Evolutionary conservation across 2,888 invertebrate genomes (phyloP), one percentile per base, ranked within the genome.

Genomic region (Gymnosoma rotundatum): DNA sequence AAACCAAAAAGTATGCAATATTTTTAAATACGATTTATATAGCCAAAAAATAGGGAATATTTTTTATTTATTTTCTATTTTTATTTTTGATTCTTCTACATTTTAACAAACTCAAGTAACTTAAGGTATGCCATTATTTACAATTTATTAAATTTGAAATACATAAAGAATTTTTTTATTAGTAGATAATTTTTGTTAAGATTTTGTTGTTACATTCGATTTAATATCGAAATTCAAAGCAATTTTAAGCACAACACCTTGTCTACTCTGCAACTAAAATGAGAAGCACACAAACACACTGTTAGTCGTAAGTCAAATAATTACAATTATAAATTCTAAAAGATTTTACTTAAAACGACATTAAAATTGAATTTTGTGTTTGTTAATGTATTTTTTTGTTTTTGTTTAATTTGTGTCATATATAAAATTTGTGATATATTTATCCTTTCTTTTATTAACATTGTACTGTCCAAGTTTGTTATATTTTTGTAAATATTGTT

Each of bases 1-100:
- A 81, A 78, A 74, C 78, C 78, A 81, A 81, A 84, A 76, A 60
- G 42, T n/a, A 81, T 78, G 63, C 69, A 78, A 81, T 78, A 83
- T 70, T 48, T 75, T 60, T 74, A 52, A 18, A 20, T 72, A 20
- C 25, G 67, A 50, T 50, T 64, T 54, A 48, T 42, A 38, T 69
- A 73, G 69, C 78, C 78, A 73, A 78, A 83, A 78, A 78, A 67
- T 67, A 67, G 76, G 72, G 75, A 72, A 67, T 67, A 67, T 69
- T 18, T 54, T 21, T 38, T 69, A 48, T 45, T 45, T 14, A 2
- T 10, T 45, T 14, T n/a, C n/a, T n/a, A 16, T 12, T 52, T 10
- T 52, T 10, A 10, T 10, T 18, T 52, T 18, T 52, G 20, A 18
- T 21, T 42, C 36, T 58, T 56, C 32, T 32, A 32, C 32, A 58